Conservation (phyloP, 2,113 vertebrate genomes). For the Pedionomus torquatus region DNA sequence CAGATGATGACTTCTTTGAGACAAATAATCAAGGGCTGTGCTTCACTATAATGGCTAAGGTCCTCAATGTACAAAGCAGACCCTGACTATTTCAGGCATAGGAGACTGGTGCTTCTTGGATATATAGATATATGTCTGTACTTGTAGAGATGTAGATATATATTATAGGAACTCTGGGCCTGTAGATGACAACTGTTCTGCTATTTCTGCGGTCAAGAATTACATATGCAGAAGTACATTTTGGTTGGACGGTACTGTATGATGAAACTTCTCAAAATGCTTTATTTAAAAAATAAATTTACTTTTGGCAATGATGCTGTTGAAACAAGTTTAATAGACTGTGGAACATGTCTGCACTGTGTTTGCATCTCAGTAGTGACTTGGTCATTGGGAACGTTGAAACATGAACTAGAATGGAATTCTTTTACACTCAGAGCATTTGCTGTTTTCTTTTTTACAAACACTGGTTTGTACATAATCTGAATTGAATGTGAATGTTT, state of each 20-base stretch:
- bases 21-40: slow-evolving; percentile 35
- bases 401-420: neutral
- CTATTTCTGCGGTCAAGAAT: neutral
- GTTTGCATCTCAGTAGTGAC: neutral
- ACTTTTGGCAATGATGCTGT: slow-evolving; percentile 8
- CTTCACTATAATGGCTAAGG: neutral
- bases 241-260: neutral
- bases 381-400: neutral
- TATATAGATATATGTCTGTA: neutral
- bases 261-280: slow-evolving; percentile 2
- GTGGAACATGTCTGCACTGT: slow-evolving; percentile 10
- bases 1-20: neutral
- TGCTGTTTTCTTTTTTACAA: slow-evolving; percentile 58
- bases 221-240: neutral
- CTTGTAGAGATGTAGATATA: neutral
- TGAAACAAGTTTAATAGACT: neutral
- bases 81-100: neutral
- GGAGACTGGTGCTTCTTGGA: slow-evolving; percentile 9
- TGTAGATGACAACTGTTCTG: neutral
- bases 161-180: neutral
- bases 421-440: slow-evolving; percentile 38
- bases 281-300: neutral
- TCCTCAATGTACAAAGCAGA: neutral
- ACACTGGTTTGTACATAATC: slow-evolving; percentile 68
- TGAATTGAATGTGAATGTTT: slow-evolving; percentile 75